These are phyloP conservation scores for Danio kyathit DNA, from an alignment of 2,797 vertebrate species.

Conservation along the genomic window DNA sequence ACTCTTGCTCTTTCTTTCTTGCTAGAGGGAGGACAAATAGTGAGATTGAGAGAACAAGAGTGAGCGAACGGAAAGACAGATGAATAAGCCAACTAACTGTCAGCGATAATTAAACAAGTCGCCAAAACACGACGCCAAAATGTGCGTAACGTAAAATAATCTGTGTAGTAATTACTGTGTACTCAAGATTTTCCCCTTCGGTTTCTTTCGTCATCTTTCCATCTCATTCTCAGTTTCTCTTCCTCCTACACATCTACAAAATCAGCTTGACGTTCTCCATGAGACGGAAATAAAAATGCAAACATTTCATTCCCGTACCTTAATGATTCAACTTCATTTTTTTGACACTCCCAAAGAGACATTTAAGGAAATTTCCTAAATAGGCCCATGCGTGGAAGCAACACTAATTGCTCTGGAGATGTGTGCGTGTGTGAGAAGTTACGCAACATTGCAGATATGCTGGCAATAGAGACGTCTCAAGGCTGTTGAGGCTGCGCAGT, in stretches of 20 bases:
- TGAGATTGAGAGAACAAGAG: conserved; percentile 18
- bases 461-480: conserved; percentile 45
- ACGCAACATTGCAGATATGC: conserved; percentile 44
- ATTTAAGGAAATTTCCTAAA: conserved; percentile 29
- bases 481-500: conserved; percentile 27
- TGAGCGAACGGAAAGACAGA: conserved; percentile 35
- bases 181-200: conserved; percentile 4
- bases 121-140: conserved; percentile 28
- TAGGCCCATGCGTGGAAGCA: conserved; percentile 20
- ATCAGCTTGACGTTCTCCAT: background rate
- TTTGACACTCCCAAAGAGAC: conserved; percentile 28
- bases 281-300: conserved; percentile 9
- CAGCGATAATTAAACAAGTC: conserved; percentile 52
- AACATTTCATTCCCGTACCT: conserved; percentile 28
- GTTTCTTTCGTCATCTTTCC: conserved; percentile 48
- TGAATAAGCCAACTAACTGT: conserved; percentile 30
- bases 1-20: conserved; percentile 6
- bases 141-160: conserved; percentile 27
- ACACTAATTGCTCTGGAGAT: conserved; percentile 44
- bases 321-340: conserved; percentile 25
- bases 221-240: conserved; percentile 61
- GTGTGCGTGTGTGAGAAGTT: conserved; percentile 29
- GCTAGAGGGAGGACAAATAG: conserved; percentile 30
- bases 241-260: conserved; percentile 44
- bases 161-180: conserved; percentile 31